These are phyloP conservation scores for Empis stercorea DNA, from an alignment of 2,888 invertebrate genomes.

Conservation along the genomic window DNA sequence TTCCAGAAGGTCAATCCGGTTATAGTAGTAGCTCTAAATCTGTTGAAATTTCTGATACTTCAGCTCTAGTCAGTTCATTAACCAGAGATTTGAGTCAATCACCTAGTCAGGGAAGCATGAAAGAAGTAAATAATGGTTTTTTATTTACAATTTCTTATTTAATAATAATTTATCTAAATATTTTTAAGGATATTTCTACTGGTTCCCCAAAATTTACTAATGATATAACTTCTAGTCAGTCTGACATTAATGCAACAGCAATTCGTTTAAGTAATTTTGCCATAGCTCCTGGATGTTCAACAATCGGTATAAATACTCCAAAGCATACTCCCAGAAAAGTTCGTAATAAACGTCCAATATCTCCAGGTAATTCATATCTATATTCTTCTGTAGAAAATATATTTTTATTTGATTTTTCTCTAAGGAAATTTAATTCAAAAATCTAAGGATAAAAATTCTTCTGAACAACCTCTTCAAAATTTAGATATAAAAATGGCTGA, in stretches of 20 bases:
- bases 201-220: constrained; percentile 8
- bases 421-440: not conserved
- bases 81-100: constrained; percentile 49
- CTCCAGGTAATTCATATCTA: constrained; percentile 6
- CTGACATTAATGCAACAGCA: constrained; percentile 27
- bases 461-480: constrained; percentile 9
- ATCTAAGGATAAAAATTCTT: constrained; percentile 2
- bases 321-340: constrained; percentile 25
- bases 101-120: constrained; percentile 35
- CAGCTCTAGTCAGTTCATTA: constrained; percentile 46
- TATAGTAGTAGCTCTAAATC: constrained; percentile 23
- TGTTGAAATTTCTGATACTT: constrained; percentile 42
- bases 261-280: constrained; percentile 34
- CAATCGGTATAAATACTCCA: constrained; percentile 27
- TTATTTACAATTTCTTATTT: not conserved
- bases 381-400: too few species aligned
- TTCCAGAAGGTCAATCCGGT: constrained; percentile 7
- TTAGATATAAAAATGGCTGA: constrained; percentile 23
- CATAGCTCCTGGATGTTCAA: constrained; percentile 34
- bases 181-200: constrained; percentile 10
- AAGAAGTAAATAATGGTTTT: constrained; percentile 17
- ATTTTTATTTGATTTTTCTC: not conserved
- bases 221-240: constrained; percentile 24
- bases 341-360: constrained; percentile 14
- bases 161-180: not conserved